phyloP scores from a whole-genome alignment of 1,140 invertebrate genomes.

The Chymomyza costata region DNA sequence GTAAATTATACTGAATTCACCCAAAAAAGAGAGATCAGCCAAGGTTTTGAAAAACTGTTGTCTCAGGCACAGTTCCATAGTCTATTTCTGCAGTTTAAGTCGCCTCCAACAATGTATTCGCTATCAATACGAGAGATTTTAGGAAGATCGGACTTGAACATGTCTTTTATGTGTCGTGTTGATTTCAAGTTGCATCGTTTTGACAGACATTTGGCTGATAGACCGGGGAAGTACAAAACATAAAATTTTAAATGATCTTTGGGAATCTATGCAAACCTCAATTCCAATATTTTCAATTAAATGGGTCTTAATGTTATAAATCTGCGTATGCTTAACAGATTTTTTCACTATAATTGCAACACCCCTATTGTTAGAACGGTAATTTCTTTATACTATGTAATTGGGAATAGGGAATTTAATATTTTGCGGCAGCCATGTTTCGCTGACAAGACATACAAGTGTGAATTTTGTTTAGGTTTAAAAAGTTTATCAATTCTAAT shows the following conservation, averaged over 20 bases:
- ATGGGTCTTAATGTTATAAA: no score
- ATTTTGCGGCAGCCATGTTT: constrained; percentile 13
- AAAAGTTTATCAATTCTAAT: no score
- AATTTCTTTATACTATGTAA: constrained; percentile 12
- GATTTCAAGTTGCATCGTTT: constrained; percentile 5
- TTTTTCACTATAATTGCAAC: constrained; percentile 3
- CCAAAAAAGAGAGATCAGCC: constrained; percentile 2
- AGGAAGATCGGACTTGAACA: constrained; percentile 4
- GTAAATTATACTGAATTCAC: constrained; percentile 11
- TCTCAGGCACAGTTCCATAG: constrained; percentile 12
- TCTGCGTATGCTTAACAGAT: neutral
- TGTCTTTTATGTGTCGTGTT: constrained; percentile 2
- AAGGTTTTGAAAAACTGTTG: constrained; percentile 9
- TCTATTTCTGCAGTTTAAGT: constrained; percentile 15
- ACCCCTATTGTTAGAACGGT: neutral
- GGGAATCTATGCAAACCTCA: constrained; percentile 1
- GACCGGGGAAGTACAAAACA: constrained; percentile 4
- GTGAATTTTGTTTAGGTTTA: no score
- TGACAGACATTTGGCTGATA: constrained; percentile 7
- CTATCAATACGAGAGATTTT: constrained; percentile 9
- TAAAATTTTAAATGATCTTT: constrained; percentile 5
- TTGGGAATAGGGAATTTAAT: constrained; percentile 6
- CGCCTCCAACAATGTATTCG: constrained; percentile 4
- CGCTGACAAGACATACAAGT: constrained; percentile 10
- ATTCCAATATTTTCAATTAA: constrained; percentile 13